Percentiles rank a stretch among this genome's conserved stretches.
These are phyloP conservation scores for Fragum fragum DNA, from an alignment of 2,888 invertebrate species.

Conservation along the genomic window DNA sequence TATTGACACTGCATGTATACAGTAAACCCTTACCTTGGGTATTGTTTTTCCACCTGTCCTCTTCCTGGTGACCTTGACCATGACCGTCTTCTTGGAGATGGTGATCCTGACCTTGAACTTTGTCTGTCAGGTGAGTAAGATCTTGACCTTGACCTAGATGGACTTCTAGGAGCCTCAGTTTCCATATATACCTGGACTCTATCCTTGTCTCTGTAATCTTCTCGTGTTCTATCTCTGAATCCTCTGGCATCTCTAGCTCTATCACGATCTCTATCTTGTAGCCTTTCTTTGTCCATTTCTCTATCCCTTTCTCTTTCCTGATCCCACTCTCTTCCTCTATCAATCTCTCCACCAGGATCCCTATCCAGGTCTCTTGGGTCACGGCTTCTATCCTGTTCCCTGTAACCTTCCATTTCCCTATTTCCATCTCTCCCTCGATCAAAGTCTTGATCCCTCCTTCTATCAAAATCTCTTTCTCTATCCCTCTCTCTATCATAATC, in stretches of 20 bases:
- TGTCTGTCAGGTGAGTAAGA: constrained; percentile 56
- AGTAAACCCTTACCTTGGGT: constrained; percentile 12
- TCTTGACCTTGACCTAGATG: constrained; percentile 68
- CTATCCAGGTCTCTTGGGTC: constrained; percentile 24
- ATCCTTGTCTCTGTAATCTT: constrained; percentile 69
- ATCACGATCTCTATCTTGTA: constrained; percentile 29
- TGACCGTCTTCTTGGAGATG: constrained; percentile 38
- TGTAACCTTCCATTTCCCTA: constrained; percentile 40
- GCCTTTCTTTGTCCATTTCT: constrained; percentile 30
- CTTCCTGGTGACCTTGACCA: constrained; percentile 31
- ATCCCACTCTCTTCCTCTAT: constrained; percentile 43
- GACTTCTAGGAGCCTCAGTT: constrained; percentile 70
- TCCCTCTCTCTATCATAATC: constrained; percentile 45
- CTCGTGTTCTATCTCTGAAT: constrained; percentile 58
- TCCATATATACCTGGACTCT: constrained; percentile 61
- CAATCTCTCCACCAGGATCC: constrained; percentile 39
- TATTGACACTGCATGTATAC: too few relatives aligned
- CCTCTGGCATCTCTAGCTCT: constrained; percentile 42
- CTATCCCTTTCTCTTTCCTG: constrained; percentile 42
- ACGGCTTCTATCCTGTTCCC: constrained; percentile 15
- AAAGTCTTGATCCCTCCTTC: constrained; percentile 39
- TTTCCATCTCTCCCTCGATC: constrained; percentile 41
- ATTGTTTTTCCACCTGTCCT: background rate
- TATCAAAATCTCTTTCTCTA: constrained; percentile 56
- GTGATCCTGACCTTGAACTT: constrained; percentile 66